Percentiles rank a stretch among this genome's conserved stretches.
Conservation (phyloP, 2,113 vertebrate species). For the Sphyrna mokarran region DNA sequence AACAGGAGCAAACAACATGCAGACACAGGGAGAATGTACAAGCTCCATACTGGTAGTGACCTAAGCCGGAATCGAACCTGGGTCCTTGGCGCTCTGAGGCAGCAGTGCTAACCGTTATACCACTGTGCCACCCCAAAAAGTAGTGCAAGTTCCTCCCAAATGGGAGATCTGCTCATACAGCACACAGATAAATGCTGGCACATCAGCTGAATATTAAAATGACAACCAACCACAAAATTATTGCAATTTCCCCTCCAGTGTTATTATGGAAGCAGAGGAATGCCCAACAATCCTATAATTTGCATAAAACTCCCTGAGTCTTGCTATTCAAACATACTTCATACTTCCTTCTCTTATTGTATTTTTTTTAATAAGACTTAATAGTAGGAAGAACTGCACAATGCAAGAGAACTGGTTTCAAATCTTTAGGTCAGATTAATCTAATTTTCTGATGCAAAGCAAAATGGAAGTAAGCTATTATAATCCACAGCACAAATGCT, state of each 20-base stretch:
- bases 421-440: not conserved
- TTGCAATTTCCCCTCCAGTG: too few species aligned
- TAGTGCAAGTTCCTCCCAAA: not conserved
- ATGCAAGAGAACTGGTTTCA: not conserved
- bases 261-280: not conserved
- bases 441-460: not conserved
- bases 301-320: not conserved
- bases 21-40: too few species aligned
- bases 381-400: not conserved
- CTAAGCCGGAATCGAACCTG: too few species aligned
- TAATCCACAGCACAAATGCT: not conserved
- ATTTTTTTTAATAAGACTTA: not conserved
- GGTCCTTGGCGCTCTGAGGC: too few species aligned
- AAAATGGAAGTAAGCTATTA: not conserved
- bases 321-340: not conserved
- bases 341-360: not conserved
- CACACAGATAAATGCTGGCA: not conserved
- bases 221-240: too few species aligned
- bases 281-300: not conserved
- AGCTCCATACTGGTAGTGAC: too few species aligned
- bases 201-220: too few species aligned
- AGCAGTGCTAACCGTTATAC: too few species aligned
- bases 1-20: too few species aligned
- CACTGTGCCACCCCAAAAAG: too few species aligned
- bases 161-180: not conserved